Conservation (phyloP, 2,888 invertebrate species). For the Camponotus fellah region DNA sequence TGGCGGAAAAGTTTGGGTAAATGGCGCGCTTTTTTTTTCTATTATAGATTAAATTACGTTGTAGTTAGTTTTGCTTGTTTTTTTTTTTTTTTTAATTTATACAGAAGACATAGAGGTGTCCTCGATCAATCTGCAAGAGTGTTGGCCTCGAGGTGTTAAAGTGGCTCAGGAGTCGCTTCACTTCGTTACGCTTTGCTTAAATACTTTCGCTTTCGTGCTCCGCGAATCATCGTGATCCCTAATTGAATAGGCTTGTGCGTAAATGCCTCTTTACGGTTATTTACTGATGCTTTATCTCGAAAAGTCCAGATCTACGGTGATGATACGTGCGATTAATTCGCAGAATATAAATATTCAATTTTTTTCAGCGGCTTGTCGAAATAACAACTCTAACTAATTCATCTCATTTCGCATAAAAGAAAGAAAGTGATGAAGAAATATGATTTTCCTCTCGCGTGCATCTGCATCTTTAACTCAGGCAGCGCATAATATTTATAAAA, state of each 20-base stretch:
- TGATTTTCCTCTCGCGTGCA: conserved; percentile 1
- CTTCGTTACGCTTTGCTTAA: conserved; percentile 42
- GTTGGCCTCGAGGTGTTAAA: not conserved
- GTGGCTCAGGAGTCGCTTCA: not conserved
- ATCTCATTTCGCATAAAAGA: not conserved
- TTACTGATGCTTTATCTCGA: conserved; percentile 36
- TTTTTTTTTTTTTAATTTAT: not conserved
- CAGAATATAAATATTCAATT: conserved; percentile 26
- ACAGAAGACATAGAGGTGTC: not conserved
- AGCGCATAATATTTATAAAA: too few relatives aligned
- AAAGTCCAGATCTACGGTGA: not conserved
- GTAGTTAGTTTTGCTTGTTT: not conserved
- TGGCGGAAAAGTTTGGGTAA: not conserved
- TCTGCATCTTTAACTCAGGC: not conserved
- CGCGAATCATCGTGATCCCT: conserved; percentile 39
- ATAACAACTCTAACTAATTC: not conserved
- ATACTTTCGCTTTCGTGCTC: conserved; percentile 50
- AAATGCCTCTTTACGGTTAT: conserved; percentile 39
- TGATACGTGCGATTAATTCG: not conserved
- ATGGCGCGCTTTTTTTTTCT: not conserved
- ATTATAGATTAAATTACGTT: not conserved
- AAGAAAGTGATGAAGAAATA: conserved; percentile 11
- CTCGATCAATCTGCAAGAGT: not conserved
- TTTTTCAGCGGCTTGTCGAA: not conserved
- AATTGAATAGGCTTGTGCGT: conserved; percentile 21